Evolutionary conservation across 2,888 invertebrate genomes (phyloP).

Genomic region (Adineta ricciae): DNA sequence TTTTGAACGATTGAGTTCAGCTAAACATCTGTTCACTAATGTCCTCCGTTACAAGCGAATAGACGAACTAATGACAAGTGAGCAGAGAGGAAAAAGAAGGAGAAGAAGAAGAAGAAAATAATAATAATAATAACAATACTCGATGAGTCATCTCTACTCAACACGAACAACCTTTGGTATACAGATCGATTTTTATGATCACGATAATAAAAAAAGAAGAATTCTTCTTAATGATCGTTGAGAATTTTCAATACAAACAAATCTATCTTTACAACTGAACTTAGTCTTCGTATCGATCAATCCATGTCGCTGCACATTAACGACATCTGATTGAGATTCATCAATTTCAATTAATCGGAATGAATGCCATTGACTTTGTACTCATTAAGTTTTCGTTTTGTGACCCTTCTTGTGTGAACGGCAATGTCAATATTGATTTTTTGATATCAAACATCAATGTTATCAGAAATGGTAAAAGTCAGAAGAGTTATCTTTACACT

Average conservation of each 20-base stretch:
- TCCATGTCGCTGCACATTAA: neutral
- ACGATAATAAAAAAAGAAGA: neutral
- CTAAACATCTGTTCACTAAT: neutral
- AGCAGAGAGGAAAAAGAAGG: too few relatives aligned
- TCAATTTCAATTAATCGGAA: neutral
- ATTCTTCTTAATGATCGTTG: neutral
- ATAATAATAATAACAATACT: neutral
- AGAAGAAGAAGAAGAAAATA: neutral
- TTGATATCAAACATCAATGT: too few relatives aligned
- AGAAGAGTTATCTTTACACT: too few relatives aligned
- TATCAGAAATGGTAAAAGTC: too few relatives aligned
- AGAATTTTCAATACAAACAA: too few relatives aligned
- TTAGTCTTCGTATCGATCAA: too few relatives aligned
- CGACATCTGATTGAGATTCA: neutral
- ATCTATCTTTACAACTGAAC: too few relatives aligned
- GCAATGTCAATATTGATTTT: too few relatives aligned
- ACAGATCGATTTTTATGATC: neutral
- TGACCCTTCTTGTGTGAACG: too few relatives aligned
- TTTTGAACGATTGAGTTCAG: neutral
- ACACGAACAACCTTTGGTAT: neutral
- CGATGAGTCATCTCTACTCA: neutral
- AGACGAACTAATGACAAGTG: neutral
- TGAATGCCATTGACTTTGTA: neutral
- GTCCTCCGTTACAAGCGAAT: neutral
- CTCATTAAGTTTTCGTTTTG: too few relatives aligned